phyloP scores from a whole-genome alignment of 2,113 vertebrate species.

The Cynocephalus volans region DNA sequence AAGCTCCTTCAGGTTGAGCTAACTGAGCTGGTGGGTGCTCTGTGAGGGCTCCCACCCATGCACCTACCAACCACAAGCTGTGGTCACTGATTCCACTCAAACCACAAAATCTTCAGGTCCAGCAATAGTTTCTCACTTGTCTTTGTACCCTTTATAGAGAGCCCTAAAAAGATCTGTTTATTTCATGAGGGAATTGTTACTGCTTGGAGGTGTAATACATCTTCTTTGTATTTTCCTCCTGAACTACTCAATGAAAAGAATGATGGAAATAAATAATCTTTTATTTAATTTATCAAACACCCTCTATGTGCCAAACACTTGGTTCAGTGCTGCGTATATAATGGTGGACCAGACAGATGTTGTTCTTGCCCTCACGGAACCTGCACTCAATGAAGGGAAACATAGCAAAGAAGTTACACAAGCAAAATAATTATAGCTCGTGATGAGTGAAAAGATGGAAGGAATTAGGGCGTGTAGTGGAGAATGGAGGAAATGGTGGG shows the following conservation, averaged over 20 bases:
- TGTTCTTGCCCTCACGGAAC: not conserved
- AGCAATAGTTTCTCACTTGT: not conserved
- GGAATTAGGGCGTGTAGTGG: not conserved
- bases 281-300: not conserved
- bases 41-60: not conserved
- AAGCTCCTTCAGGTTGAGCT: not conserved
- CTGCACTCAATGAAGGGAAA: not conserved
- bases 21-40: not conserved
- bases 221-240: not conserved
- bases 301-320: not conserved
- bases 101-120: not conserved
- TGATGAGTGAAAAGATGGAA: not conserved
- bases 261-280: not conserved
- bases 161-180: not conserved
- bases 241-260: not conserved
- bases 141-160: not conserved
- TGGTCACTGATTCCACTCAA: not conserved
- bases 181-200: not conserved
- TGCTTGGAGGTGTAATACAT: not conserved
- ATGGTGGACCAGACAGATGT: not conserved
- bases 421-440: not conserved
- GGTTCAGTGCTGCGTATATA: not conserved
- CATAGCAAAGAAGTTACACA: not conserved
- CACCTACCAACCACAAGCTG: not conserved
- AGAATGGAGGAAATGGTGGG: not conserved